Base-by-base conservation (phyloP, 1,140 invertebrate genomes). In the Cydia pomonella region DNA sequence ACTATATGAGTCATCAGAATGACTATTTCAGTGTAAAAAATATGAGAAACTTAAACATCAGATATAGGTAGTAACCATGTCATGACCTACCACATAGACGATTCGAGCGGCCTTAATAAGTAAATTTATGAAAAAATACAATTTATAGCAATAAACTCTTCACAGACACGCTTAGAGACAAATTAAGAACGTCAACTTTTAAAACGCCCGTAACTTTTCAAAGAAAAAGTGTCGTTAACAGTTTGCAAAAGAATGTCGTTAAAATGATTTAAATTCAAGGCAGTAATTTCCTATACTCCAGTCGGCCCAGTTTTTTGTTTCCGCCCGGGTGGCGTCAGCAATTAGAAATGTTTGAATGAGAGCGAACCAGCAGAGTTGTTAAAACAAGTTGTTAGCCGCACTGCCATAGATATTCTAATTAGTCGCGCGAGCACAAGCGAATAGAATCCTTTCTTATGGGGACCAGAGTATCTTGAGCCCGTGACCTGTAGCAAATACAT, bases 321-420 rank as follows among this genome's bases (percentile, higher is more conserved):
- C 81, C 77, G 72, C 29, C 75, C 10, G 72, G 21, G 21, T 59
- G 53, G n/a, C 74, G 73, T 78, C 74, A 72, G 66, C 81, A 82
- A 82, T 80, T 82, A 79, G 77, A 79, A 73, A 79, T 78, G 77
- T 79, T 74, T 80, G 75, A 74, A 76, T 79, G 74, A 18, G 72
- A 72, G 53, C 77, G 73, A 72, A 59, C 50, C 71, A 69, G 71
- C 47, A 18, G 73, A 73, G 72, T 80, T 82, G 75, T 79, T 76
- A 73, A 80, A 82, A 80, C 79, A 77, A 77, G 59, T 77, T 77
- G 76, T 75, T 75, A 75, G 71, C 73, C 50, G 73, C 12, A 16
- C 62, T 63, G 50, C 50, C 16, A 38, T 38, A 44, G 41, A 12
- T 44, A 44, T 44, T 18, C 50, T 18, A 53, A 53, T 18, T 53